phyloP scores from a whole-genome alignment of 2,797 vertebrate species.

The Garrulus glandarius region DNA sequence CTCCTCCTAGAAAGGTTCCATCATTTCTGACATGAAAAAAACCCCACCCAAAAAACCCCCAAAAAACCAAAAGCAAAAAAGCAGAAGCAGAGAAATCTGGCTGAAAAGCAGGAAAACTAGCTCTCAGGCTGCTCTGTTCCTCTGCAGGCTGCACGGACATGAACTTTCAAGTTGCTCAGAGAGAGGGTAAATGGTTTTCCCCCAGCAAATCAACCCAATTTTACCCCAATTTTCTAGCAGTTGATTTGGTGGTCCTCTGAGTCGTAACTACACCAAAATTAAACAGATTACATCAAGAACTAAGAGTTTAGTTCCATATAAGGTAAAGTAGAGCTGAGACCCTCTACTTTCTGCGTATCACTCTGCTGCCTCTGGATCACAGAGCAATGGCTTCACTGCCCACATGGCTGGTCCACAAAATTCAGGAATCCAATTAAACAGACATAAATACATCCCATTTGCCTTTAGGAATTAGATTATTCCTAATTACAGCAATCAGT shows the following conservation, averaged over 20 bases:
- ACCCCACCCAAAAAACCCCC: neutral
- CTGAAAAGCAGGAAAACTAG: neutral
- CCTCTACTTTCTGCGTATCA: neutral
- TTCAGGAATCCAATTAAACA: slow-evolving; percentile 8
- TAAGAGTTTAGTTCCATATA: neutral
- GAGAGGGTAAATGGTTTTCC: neutral
- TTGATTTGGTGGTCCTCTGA: neutral
- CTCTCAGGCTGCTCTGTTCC: neutral
- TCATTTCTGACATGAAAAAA: rapidly evolving
- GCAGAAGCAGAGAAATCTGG: neutral
- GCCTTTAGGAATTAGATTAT: slow-evolving; percentile 7
- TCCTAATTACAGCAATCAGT: slow-evolving; percentile 9
- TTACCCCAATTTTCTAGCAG: neutral
- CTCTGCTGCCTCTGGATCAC: neutral
- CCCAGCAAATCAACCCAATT: neutral
- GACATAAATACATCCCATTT: neutral
- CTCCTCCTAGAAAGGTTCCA: neutral
- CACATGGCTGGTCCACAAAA: neutral
- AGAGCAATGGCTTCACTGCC: neutral
- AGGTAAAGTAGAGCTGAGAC: neutral
- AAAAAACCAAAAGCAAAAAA: neutral
- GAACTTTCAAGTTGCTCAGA: neutral
- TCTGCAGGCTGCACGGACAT: rapidly evolving
- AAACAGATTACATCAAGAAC: neutral
- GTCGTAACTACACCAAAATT: neutral